Conservation (phyloP, 2,113 vertebrate species). For the Gorsachius goisagi region DNA sequence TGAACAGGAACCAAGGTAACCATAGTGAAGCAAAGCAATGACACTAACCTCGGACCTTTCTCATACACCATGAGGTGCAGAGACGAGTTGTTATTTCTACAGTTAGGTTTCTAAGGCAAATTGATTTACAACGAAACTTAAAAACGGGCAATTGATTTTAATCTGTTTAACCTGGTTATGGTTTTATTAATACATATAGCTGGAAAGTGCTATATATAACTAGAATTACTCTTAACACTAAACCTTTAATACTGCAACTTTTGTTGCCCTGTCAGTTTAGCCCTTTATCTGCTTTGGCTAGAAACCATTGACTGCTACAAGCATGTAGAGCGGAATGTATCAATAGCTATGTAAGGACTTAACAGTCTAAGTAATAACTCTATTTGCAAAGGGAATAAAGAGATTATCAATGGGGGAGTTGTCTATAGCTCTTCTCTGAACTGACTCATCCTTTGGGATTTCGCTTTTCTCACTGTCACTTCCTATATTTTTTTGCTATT, state of each 20-base stretch:
- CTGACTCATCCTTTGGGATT: neutral
- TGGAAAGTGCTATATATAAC: neutral
- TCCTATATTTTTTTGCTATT: neutral
- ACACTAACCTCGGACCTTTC: constrained; percentile 12
- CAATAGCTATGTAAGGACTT: neutral
- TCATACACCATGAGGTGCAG: neutral
- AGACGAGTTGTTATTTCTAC: neutral
- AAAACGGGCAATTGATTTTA: constrained; percentile 8
- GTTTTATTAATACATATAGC: constrained; percentile 32
- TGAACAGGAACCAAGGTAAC: constrained; percentile 31
- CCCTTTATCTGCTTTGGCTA: neutral
- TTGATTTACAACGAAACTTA: constrained; percentile 49
- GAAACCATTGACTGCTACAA: neutral
- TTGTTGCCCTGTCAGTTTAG: neutral
- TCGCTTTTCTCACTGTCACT: neutral
- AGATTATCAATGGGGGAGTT: neutral
- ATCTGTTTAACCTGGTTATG: neutral
- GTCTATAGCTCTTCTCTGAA: neutral
- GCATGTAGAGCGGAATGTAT: neutral
- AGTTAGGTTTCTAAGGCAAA: constrained; percentile 40
- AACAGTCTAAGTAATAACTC: neutral
- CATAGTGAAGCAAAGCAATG: neutral
- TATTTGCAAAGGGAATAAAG: neutral
- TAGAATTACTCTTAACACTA: neutral
- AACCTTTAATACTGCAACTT: neutral